Evolutionary conservation across 2,113 vertebrate genomes (phyloP).

Genomic region (Dolichotis patagonum): DNA sequence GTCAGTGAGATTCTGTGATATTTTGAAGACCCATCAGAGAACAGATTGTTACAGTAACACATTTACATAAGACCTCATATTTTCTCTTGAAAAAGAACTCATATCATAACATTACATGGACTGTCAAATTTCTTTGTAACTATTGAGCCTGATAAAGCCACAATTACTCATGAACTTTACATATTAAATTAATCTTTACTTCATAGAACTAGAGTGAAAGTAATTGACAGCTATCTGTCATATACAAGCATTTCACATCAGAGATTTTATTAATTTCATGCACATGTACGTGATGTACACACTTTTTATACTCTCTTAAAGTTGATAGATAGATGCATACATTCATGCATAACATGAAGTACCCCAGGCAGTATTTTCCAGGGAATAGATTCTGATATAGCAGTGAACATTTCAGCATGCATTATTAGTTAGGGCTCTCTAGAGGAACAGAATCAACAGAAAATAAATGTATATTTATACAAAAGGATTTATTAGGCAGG

Average conservation of each 20-base stretch:
- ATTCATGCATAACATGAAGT: not conserved
- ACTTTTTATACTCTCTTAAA: not conserved
- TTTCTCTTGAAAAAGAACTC: constrained; percentile 43
- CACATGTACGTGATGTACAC: not conserved
- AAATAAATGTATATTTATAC: not conserved
- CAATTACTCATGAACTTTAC: not conserved
- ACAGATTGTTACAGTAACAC: not conserved
- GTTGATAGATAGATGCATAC: not conserved
- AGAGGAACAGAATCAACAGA: not conserved
- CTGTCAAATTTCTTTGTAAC: not conserved
- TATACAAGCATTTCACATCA: not conserved
- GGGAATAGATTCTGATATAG: not conserved
- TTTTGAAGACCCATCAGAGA: not conserved
- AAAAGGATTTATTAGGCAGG: not conserved
- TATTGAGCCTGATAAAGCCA: not conserved
- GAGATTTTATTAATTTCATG: not conserved
- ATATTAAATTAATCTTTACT: constrained; percentile 25
- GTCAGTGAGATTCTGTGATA: not conserved
- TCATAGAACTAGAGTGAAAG: not conserved
- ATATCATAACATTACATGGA: not conserved
- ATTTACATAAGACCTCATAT: not conserved
- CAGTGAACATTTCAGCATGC: not conserved
- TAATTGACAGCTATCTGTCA: not conserved
- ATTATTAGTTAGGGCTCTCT: not conserved
- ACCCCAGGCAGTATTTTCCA: not conserved